Conservation (phyloP, 2,113 vertebrate genomes). For the Charina bottae region DNA sequence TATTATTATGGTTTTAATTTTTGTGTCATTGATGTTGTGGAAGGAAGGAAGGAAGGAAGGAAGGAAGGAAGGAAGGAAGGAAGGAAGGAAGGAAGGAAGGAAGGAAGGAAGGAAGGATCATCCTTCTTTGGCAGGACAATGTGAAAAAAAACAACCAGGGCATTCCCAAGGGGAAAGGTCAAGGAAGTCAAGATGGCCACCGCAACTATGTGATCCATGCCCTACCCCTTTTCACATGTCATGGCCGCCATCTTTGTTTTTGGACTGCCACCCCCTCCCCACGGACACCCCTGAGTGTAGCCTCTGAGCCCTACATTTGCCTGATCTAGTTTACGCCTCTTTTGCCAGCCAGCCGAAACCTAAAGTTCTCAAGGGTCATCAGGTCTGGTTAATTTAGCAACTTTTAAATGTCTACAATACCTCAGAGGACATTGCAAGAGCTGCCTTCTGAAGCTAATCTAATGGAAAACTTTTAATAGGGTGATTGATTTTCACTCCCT, state of each 20-base stretch:
- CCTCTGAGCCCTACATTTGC: neutral
- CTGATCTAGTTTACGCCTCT: neutral
- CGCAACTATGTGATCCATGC: neutral
- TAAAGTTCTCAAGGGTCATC: neutral
- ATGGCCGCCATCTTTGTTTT: neutral
- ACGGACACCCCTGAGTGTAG: neutral
- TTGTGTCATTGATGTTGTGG: neutral
- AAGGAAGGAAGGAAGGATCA: neutral
- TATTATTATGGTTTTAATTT: neutral
- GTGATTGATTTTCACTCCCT: neutral
- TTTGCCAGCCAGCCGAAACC: neutral
- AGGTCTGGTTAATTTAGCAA: neutral
- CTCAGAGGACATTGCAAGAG: neutral
- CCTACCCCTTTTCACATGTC: neutral
- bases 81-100: neutral
- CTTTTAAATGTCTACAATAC: neutral
- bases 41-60: fast-evolving
- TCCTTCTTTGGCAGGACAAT: neutral
- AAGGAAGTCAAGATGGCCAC: neutral
- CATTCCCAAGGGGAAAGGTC: neutral
- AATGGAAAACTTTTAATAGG: neutral
- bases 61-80: neutral
- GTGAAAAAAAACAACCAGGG: neutral
- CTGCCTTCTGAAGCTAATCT: neutral
- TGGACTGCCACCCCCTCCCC: neutral